Conservation (phyloP, 1,140 invertebrate genomes). For the Ptiloglossa arizonensis region DNA sequence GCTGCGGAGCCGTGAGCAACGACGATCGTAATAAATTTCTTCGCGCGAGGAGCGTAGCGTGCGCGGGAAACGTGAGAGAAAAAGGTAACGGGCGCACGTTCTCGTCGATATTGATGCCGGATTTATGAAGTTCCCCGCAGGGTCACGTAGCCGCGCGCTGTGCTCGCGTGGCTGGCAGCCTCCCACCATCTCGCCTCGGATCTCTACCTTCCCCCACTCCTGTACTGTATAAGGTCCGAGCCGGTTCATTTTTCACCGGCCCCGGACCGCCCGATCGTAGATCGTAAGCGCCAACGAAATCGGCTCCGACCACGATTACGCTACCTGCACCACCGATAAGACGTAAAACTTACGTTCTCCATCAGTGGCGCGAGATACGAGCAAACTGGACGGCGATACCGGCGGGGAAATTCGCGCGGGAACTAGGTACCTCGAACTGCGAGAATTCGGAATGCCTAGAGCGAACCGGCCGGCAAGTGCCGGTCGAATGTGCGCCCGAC, state of each 20-base stretch:
- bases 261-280: constrained; percentile 36
- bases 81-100: constrained; percentile 42
- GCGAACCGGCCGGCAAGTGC: constrained; percentile 46
- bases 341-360: constrained; percentile 60
- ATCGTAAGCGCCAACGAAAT: constrained; percentile 52
- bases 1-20: too few relatives aligned
- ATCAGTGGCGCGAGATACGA: constrained; percentile 57
- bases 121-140: constrained; percentile 69
- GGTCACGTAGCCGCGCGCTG: constrained; percentile 62
- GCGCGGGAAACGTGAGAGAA: constrained; percentile 37
- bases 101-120: constrained; percentile 64
- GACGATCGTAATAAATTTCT: constrained; percentile 47
- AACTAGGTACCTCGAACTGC: constrained; percentile 12
- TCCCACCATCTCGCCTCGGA: too few relatives aligned
- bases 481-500: constrained; percentile 47
- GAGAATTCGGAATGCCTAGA: constrained; percentile 60
- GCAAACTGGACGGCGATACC: constrained; percentile 25
- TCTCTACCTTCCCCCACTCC: too few relatives aligned
- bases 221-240: constrained; percentile 44
- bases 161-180: constrained; percentile 36
- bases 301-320: constrained; percentile 46
- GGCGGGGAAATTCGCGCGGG: not conserved
- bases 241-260: constrained; percentile 59
- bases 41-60: constrained; percentile 5
- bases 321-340: constrained; percentile 42